phyloP scores from a whole-genome alignment of 1,140 invertebrate genomes.

The Drosophila bocqueti region DNA sequence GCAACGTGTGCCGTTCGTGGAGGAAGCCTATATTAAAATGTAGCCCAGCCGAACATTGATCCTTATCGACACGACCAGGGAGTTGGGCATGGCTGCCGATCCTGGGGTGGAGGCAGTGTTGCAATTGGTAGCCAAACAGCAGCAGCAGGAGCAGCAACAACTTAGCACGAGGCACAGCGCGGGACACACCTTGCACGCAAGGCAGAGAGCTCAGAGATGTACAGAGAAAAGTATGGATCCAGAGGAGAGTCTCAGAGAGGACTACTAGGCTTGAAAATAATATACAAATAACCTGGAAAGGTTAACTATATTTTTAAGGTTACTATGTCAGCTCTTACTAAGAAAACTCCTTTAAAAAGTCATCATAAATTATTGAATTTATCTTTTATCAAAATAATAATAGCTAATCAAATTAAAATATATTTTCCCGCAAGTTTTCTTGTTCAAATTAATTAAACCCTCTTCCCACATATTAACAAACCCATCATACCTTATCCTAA shows the following conservation, averaged over 20 bases:
- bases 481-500: background rate
- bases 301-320: background rate
- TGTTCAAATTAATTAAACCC: background rate
- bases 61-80: slow-evolving; percentile 73
- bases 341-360: background rate
- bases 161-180: slow-evolving; percentile 68
- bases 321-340: background rate
- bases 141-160: slow-evolving; percentile 64
- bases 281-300: background rate
- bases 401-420: background rate
- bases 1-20: slow-evolving; percentile 46
- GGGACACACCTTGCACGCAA: slow-evolving; percentile 27
- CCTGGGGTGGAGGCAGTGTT: slow-evolving; percentile 13
- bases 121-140: slow-evolving; percentile 75
- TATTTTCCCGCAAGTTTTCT: background rate
- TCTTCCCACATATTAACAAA: background rate
- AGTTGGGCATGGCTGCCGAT: slow-evolving; percentile 22
- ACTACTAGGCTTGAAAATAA: background rate
- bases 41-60: slow-evolving; percentile 76
- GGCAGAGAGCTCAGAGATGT: slow-evolving; percentile 14
- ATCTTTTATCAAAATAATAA: background rate
- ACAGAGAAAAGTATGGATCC: background rate
- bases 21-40: slow-evolving; percentile 66
- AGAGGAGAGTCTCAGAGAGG: background rate
- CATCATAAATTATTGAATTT: no score